Evolutionary conservation across 2,888 invertebrate species (phyloP).

Genomic region (Nomada hirtipes): DNA sequence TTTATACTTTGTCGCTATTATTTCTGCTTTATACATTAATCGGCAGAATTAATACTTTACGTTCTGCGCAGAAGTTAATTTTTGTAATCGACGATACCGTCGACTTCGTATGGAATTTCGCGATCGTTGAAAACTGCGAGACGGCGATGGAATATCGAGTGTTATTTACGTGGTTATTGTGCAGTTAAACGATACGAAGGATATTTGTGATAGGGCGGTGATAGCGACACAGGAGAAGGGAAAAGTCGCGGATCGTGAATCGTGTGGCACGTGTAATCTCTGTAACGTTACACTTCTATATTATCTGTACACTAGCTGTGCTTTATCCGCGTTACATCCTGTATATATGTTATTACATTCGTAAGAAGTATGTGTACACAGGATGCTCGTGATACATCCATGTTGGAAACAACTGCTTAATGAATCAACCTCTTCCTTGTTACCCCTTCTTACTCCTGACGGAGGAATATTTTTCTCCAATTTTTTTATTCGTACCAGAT

Average conservation of each 20-base stretch:
- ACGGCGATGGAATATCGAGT: too few relatives aligned
- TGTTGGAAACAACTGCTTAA: conserved; percentile 9
- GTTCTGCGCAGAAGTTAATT: too few relatives aligned
- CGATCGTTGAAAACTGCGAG: too few relatives aligned
- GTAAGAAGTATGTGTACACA: conserved; percentile 28
- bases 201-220: conserved; percentile 8
- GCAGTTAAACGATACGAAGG: neutral
- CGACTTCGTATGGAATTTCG: too few relatives aligned
- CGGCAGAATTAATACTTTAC: too few relatives aligned
- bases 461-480: too few relatives aligned
- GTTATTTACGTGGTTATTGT: neutral
- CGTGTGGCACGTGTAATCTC: conserved; percentile 51
- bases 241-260: conserved; percentile 18
- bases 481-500: too few relatives aligned
- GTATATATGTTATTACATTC: conserved; percentile 52
- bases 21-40: too few relatives aligned
- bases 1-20: too few relatives aligned
- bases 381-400: conserved; percentile 37
- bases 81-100: too few relatives aligned
- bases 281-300: conserved; percentile 40
- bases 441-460: too few relatives aligned
- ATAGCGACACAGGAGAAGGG: conserved; percentile 13
- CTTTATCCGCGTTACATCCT: conserved; percentile 51
- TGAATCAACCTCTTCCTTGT: conserved; percentile 1
- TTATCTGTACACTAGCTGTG: conserved; percentile 39